These are phyloP conservation scores for Hymenochirus boettgeri DNA, from an alignment of 2,113 vertebrate genomes.

Conservation along the genomic window DNA sequence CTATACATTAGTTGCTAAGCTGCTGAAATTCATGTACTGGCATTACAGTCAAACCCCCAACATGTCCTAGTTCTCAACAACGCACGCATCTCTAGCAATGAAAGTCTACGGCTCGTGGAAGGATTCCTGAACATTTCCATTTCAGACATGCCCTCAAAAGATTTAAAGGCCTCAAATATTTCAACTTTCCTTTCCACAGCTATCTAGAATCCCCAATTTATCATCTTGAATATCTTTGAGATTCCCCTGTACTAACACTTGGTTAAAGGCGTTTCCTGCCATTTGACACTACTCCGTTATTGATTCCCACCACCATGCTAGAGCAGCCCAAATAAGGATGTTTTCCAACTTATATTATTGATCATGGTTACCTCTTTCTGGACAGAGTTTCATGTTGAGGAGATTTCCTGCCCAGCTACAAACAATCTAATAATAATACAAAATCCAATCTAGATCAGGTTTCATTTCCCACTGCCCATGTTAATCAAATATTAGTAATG, in stretches of 20 bases:
- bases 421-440: slow-evolving; percentile 33
- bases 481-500: too few relatives aligned
- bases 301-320: slow-evolving; percentile 50
- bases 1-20: slow-evolving; percentile 38
- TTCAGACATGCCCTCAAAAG: slow-evolving; percentile 28
- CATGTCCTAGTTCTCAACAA: background rate
- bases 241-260: slow-evolving; percentile 30
- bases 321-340: slow-evolving; percentile 24
- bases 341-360: slow-evolving; percentile 25
- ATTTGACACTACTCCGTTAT: slow-evolving; percentile 10
- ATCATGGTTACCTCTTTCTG: slow-evolving; percentile 45
- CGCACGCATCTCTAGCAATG: background rate
- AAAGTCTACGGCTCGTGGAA: background rate
- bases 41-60: slow-evolving; percentile 12
- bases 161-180: slow-evolving; percentile 28
- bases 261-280: slow-evolving; percentile 38
- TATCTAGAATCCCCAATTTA: slow-evolving; percentile 23
- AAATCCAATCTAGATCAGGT: slow-evolving; percentile 41
- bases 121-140: slow-evolving; percentile 9
- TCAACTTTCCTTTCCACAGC: slow-evolving; percentile 19
- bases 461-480: too few relatives aligned
- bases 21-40: slow-evolving; percentile 23
- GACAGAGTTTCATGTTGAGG: slow-evolving; percentile 11
- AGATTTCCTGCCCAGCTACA: slow-evolving; percentile 22
- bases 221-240: slow-evolving; percentile 28